phyloP scores from a whole-genome alignment of 92 coral and sea anemone genomes.

The Porites cylindrica region DNA sequence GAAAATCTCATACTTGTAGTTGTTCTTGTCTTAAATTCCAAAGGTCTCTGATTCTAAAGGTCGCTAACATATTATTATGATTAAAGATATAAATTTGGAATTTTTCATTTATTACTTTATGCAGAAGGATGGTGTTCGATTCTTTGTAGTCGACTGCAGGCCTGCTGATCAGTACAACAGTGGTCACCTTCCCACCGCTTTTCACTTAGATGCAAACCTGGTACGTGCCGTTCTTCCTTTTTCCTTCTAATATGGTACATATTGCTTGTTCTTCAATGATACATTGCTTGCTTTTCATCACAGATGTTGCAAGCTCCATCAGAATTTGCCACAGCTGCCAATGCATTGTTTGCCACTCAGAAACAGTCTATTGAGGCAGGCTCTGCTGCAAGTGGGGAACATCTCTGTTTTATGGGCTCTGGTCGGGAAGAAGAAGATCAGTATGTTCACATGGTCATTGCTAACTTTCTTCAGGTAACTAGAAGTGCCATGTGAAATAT shows the following conservation, averaged over 20 bases:
- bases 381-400: conserved; percentile 99
- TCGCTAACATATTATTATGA: not conserved
- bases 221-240: conserved; percentile 43
- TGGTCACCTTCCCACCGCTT: conserved; percentile 99
- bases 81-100: not conserved
- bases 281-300: not conserved
- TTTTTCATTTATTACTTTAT: not conserved
- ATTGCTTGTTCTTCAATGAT: too few relatives aligned
- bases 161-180: conserved; percentile 99
- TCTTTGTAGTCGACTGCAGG: conserved; percentile 98
- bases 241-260: too few relatives aligned
- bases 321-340: conserved; percentile 98
- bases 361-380: conserved; percentile 98
- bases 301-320: conserved; percentile 99
- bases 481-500: too few relatives aligned
- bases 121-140: conserved; percentile 94
- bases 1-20: too few relatives aligned
- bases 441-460: conserved; percentile 99
- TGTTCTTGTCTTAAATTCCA: too few relatives aligned
- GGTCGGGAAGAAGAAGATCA: conserved; percentile 99
- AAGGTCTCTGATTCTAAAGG: not conserved
- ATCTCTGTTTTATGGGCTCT: conserved; percentile 98
- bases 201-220: conserved; percentile 98
- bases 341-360: conserved; percentile 98
- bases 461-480: conserved; percentile 96